Evolutionary conservation across 2,113 vertebrate genomes (phyloP), one percentile per base, ranked within the genome.

Genomic region (Bothrops jararaca): DNA sequence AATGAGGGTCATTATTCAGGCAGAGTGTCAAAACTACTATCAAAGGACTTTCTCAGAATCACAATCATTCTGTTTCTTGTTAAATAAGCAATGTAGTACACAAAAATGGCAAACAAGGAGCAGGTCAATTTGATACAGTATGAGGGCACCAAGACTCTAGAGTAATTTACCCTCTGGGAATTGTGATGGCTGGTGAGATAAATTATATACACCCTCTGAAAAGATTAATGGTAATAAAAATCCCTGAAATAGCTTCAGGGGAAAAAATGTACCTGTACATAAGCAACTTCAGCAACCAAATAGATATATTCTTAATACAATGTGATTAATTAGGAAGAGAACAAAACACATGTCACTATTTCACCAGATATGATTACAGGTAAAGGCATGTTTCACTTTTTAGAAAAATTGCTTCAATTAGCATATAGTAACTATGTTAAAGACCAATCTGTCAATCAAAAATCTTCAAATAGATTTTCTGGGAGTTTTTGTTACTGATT

Each of bases 1-100:
- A 99, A 99, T 99, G 99, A 99, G 99, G 99, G 99, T 99, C 99
- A 99, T 99, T 99, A 99, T 99, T 99, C 99, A 99, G 99, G 98
- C 98, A 98, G 98, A 98, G 98, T 99, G 99, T 99, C 99, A 99
- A 98, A 99, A 99, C 98, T 98, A 98, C 98, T 99, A 99, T 99
- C 99, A 99, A 98, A 99, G 98, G 98, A 98, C 98, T 98, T 98
- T 99, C 99, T 99, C 98, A 98, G 98, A 99, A 99, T 98, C 98
- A 98, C 98, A 98, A 98, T 99, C 98, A 99, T 98, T 98, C 98
- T 98, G 98, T 98, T 99, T 99, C 99, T 99, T 99, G 99, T 99
- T 99, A 99, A 99, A 99, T 99, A 99, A 99, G 99, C 99, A 99
- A 98, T 98, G 98, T 98, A 98, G 98, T 99, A 99, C 98, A 99